A percentile compares a stretch with the other conserved stretches of the same genome.
phyloP scores from a whole-genome alignment of 2,888 invertebrate genomes.

The Platypus cylindrus region DNA sequence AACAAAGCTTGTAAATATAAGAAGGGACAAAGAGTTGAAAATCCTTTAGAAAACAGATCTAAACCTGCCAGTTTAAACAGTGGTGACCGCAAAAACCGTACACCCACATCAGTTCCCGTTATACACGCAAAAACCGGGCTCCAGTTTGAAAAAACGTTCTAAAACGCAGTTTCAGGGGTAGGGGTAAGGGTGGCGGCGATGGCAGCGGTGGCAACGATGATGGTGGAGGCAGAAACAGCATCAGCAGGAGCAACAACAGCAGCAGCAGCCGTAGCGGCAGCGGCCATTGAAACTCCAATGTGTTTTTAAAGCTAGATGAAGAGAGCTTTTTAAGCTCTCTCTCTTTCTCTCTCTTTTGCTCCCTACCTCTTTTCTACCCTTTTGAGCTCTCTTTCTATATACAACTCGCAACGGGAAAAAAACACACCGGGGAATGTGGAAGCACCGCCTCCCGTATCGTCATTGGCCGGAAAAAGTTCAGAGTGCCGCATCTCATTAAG shows the following conservation, averaged over 20 bases:
- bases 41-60: slow-evolving; percentile 29
- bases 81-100: slow-evolving; percentile 28
- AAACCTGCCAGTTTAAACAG: slow-evolving; percentile 31
- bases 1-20: slow-evolving; percentile 23
- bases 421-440: slow-evolving; percentile 16
- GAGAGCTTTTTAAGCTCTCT: slow-evolving; percentile 29
- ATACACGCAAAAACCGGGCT: slow-evolving; percentile 26
- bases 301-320: slow-evolving; percentile 35
- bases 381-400: too few species aligned
- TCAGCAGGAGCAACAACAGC: too few species aligned
- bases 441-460: slow-evolving; percentile 27
- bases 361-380: too few species aligned
- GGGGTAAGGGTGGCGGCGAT: too few species aligned
- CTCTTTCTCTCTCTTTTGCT: too few species aligned
- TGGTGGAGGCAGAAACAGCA: too few species aligned
- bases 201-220: too few species aligned
- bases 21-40: slow-evolving; percentile 27
- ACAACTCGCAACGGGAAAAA: slow-evolving; percentile 33
- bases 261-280: too few species aligned
- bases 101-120: slow-evolving; percentile 31
- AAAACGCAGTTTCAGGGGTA: slow-evolving; percentile 34
- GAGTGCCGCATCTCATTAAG: slow-evolving; percentile 36
- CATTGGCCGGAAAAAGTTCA: slow-evolving; percentile 36
- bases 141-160: slow-evolving; percentile 28
- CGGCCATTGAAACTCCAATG: slow-evolving; percentile 35